Evolutionary conservation across 2,888 invertebrate genomes (phyloP), one percentile per base, ranked within the genome.

Genomic region (Sinhomidia bicolor): DNA sequence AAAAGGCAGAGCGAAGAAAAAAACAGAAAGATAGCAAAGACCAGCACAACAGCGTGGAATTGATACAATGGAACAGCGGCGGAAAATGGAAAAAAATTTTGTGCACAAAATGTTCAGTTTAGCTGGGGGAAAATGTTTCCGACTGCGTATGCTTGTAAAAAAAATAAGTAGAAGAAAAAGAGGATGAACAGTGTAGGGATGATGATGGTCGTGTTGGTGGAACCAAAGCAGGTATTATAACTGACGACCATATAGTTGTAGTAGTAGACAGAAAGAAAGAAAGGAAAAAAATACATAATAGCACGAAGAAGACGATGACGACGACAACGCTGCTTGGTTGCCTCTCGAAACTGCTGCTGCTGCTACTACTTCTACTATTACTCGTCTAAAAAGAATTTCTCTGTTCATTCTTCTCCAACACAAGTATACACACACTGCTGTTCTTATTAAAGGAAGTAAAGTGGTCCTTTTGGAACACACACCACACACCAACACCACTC

Each of bases 371-470:
- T n/a, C n/a, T n/a, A n/a, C n/a, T n/a, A n/a, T n/a, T n/a, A n/a
- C n/a, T n/a, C n/a, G n/a, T n/a, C 1, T 54, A 7, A 74, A 17
- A 29, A 54, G 32, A 57, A 78, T 17, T 54, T 17, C 20, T 41
- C 29, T 54, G 60, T 41, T 79, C 60, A 79, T 79, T 57, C 57
- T 57, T 4, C 17, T 26, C n/a, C n/a, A n/a, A n/a, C n/a, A n/a
- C n/a, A n/a, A n/a, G n/a, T n/a, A n/a, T n/a, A n/a, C n/a, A n/a
- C n/a, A n/a, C n/a, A 44, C 71, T 17, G 20, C 79, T 79, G 57
- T 79, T 79, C 32, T 79, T 79, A 60, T 60, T 79, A 79, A 57
- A 79, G 57, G 79, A 79, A 79, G 20, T 57, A 41, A 79, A 79
- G 79, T 79, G 57, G 79, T 79, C 57, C 36, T 57, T 79, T 79